These are phyloP conservation scores for Melangyna quadrimaculata DNA, from an alignment of 2,888 invertebrate species.

Conservation along the genomic window DNA sequence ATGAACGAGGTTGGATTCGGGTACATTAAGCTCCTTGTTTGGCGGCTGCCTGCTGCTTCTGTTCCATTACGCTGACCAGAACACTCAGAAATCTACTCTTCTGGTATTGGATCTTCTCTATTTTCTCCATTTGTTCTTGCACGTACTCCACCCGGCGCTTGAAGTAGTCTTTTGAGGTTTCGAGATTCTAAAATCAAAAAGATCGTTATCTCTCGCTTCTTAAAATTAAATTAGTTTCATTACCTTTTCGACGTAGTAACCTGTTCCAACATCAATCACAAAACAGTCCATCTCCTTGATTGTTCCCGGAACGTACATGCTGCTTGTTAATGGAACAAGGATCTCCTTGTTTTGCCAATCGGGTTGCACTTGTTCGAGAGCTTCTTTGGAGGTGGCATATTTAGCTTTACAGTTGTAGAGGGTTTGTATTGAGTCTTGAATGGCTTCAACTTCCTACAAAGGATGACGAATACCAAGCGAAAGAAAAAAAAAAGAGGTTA, in stretches of 20 bases:
- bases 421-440: conserved; percentile 94
- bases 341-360: conserved; percentile 91
- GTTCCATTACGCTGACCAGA: conserved; percentile 89
- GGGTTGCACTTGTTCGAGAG: conserved; percentile 89
- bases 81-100: conserved; percentile 91
- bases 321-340: conserved; percentile 96
- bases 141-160: conserved; percentile 94
- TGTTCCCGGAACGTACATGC: conserved; percentile 97
- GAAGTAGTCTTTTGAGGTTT: conserved; percentile 94
- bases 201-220: neutral
- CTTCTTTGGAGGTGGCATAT: conserved; percentile 93
- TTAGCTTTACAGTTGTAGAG: conserved; percentile 94
- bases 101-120: conserved; percentile 85
- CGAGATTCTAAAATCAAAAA: conserved; percentile 84
- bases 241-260: conserved; percentile 97
- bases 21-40: conserved; percentile 73
- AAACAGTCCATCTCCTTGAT: conserved; percentile 92
- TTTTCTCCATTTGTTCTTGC: conserved; percentile 96
- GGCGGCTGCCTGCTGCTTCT: conserved; percentile 83
- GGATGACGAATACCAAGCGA: conserved; percentile 40
- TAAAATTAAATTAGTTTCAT: conserved; percentile 18
- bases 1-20: neutral
- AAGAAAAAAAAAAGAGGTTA: conserved; percentile 19
- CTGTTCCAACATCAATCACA: conserved; percentile 97
- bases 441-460: conserved; percentile 89